Base-by-base conservation (phyloP, 2,888 invertebrate species). In the Euspilapteryx auroguttella region DNA sequence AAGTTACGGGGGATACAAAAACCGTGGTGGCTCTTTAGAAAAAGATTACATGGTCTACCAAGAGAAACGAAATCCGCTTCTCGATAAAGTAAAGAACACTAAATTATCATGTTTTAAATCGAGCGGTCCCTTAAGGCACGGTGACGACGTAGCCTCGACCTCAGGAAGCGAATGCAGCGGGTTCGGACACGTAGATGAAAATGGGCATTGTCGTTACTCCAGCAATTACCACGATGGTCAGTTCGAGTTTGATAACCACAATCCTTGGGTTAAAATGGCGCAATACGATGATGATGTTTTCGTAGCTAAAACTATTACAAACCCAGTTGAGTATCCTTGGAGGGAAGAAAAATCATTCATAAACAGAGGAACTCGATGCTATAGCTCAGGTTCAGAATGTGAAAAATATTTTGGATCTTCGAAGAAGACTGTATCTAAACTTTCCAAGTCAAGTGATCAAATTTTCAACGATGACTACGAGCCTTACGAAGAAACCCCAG, bases 21-120 rank as follows among this genome's bases (percentile, higher is more conserved):
- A 62, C 49, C 65, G 75, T 42, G 66, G 71, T 29, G 65, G 68
- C 36, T 69, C 76, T 37, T 55, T 77, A 37, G 79, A 80, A 40
- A 81, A 81, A 52, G 79, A 81, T 38, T 79, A 77, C 40, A 76
- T 78, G 38, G 77, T 80, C 11, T 75, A 71, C 35, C 62, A 80
- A 39, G 86, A 86, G 56, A 85, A 81, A 49, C 75, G 83, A 32
- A 85, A 85, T 49, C 86, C 86, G 24, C 68, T 86, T 34, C 69
- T 86, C 31, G 85, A 86, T 46, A 80, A 82, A 49, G 85, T 86
- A 4, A 85, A 85, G 51, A 85, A 84, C 47, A 85, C 85, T 26
- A 78, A 82, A 47, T 52, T 86, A 32, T 85, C 84, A 14, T 86
- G 86, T 49, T 85, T 86, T 49, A 76, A 78, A 49, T 79, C 80